These are phyloP conservation scores for Girardinichthys multiradiatus DNA, from an alignment of 2,113 vertebrate species.

Conservation along the genomic window DNA sequence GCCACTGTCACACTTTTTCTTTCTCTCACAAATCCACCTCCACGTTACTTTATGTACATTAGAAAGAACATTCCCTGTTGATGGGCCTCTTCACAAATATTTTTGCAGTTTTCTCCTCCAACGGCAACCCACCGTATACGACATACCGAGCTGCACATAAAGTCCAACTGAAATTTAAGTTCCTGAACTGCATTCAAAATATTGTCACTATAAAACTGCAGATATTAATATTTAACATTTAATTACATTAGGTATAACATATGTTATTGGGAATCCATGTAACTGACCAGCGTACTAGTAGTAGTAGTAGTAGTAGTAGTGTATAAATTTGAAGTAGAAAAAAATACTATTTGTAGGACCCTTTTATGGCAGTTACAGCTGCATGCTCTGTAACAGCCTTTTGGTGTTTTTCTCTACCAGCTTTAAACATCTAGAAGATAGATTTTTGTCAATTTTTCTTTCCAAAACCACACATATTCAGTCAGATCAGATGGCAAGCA, in stretches of 20 bases:
- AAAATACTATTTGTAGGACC: no score
- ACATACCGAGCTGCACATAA: no score
- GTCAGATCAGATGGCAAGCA: neutral
- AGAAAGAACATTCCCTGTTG: constrained; percentile 29
- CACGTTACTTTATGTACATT: neutral
- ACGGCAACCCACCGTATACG: no score
- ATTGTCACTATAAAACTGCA: no score
- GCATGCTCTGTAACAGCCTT: no score
- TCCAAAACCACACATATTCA: neutral
- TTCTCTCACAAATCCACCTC: neutral
- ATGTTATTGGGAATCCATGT: neutral
- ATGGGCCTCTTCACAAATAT: constrained; percentile 31
- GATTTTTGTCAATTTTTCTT: neutral
- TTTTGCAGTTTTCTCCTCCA: neutral
- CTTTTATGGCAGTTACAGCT: no score
- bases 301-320: neutral
- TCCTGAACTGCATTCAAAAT: no score
- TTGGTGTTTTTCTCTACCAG: no score
- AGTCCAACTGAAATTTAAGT: no score
- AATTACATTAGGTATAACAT: no score
- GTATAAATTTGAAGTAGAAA: neutral
- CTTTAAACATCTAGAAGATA: neutral
- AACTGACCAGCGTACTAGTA: neutral
- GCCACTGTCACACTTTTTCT: constrained; percentile 13
- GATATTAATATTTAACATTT: no score